These are phyloP conservation scores for Digitonthophagus gazella DNA, from an alignment of 2,888 invertebrate species.

Conservation along the genomic window DNA sequence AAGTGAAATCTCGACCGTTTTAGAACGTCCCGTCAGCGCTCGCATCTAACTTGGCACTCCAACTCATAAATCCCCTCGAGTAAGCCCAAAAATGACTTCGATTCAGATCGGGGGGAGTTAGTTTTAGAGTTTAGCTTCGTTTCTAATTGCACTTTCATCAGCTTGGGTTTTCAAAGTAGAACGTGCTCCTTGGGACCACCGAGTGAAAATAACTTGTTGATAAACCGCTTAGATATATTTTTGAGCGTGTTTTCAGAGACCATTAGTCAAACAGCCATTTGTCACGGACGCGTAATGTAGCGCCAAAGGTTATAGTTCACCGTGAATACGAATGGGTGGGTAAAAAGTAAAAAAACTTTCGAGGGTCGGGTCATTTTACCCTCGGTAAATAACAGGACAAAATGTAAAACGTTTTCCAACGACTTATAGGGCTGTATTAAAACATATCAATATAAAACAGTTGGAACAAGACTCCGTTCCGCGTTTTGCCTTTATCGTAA, in stretches of 20 bases:
- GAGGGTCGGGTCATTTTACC: too few relatives aligned
- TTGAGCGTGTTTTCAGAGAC: conserved; percentile 15
- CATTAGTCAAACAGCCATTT: conserved; percentile 15
- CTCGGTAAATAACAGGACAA: background rate
- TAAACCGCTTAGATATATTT: conserved; percentile 39
- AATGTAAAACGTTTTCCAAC: background rate
- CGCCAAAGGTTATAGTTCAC: background rate
- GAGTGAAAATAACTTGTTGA: conserved; percentile 39
- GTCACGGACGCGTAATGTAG: conserved; percentile 1
- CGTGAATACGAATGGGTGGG: background rate
- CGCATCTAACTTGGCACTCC: conserved; percentile 2
- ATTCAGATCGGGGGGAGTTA: conserved; percentile 9
- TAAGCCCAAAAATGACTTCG: background rate
- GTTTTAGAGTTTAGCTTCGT: background rate
- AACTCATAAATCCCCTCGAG: conserved; percentile 3
- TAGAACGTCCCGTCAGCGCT: conserved; percentile 8
- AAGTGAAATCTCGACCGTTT: conserved; percentile 15
- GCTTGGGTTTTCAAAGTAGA: background rate
- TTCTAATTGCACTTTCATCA: conserved; percentile 16
- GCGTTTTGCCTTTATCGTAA: background rate
- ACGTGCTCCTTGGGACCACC: background rate
- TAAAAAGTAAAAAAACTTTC: too few relatives aligned
- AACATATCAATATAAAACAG: background rate
- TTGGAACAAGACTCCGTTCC: background rate
- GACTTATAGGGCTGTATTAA: background rate